Evolutionary conservation across 2,113 vertebrate genomes (phyloP).

Genomic region (Orycteropus afer): DNA sequence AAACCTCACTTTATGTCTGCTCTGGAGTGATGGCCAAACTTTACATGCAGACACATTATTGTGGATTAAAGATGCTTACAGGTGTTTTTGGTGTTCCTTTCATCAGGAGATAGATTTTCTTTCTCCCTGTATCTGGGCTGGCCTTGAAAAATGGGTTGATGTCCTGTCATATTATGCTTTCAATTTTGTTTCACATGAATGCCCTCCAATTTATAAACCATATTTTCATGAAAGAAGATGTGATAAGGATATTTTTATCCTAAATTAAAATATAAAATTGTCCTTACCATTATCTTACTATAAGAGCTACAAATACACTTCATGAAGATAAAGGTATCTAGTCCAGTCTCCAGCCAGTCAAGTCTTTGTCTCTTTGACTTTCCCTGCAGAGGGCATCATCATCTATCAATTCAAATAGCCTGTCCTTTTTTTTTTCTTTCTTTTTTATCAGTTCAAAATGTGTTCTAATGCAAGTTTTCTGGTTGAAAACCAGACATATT

Average conservation of each 20-base stretch:
- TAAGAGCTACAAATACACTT: neutral
- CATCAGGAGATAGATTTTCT: neutral
- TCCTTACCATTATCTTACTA: neutral
- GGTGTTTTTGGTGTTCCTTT: neutral
- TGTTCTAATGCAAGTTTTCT: neutral
- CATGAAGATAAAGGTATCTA: neutral
- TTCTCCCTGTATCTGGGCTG: neutral
- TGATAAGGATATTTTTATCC: neutral
- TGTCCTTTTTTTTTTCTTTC: neutral
- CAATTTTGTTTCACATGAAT: neutral
- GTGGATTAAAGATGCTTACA: neutral
- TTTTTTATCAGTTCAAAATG: neutral
- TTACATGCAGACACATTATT: neutral
- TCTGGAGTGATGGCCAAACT: neutral
- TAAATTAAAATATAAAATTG: conserved; percentile 1
- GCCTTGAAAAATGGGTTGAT: neutral
- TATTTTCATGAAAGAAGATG: neutral
- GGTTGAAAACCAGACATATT: neutral
- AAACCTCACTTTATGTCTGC: neutral
- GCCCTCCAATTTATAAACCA: neutral
- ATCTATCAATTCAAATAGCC: neutral
- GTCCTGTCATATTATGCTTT: neutral
- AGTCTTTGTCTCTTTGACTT: neutral
- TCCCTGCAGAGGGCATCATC: neutral
- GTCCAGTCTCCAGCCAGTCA: neutral